Evolutionary conservation across 2,113 vertebrate genomes (phyloP), one percentile per base, ranked within the genome.

Genomic region (Natator depressus): DNA sequence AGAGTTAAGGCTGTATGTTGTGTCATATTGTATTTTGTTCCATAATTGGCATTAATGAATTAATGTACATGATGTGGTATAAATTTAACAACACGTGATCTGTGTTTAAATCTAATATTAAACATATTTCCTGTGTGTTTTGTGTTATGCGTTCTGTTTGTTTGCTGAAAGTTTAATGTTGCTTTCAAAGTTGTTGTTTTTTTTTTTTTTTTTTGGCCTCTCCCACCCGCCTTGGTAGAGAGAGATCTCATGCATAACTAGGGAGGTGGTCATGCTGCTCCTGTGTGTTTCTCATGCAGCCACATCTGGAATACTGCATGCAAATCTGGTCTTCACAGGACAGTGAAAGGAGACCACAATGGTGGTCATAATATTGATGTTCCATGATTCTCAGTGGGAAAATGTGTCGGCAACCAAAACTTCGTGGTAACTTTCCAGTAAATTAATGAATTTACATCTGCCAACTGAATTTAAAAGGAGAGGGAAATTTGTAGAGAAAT

Each of bases 21-120:
- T 75, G 16, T 49, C 0, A 0, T 29, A 5, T 55, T 59, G 1
- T 0, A 0, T 72, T 85, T 83, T 89, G 9, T 62, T 87, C 50
- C 13, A n/a, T 42, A 2, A 59, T 87, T 75, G 50, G 11, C 82
- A 27, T 57, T 91, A 82, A 54, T 50, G n/a, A 76, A 85, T 82
- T 54, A 35, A 31, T 72, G 31, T 24, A 19, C 59, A 65, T 38
- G 82, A 0, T 35, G 20, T 57, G 51, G 6, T 93, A 87, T 81
- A 54, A 90, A 29, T 31, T 75, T 82, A 50, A 25, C 49, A 76
- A 5, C 35, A 38, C 2, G 80, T 55, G 11, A 12, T 47, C 1
- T 0, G 0, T 85, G 27, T 38, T 85, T 80, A 49, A 92, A 14
- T 1, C 6, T 10, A 31, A 49, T n/a, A 62, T 85, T 80, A 78